Percentiles rank a stretch among this genome's conserved stretches.
phyloP scores from a whole-genome alignment of 2,113 vertebrate species.

The Psettodes erumei region DNA sequence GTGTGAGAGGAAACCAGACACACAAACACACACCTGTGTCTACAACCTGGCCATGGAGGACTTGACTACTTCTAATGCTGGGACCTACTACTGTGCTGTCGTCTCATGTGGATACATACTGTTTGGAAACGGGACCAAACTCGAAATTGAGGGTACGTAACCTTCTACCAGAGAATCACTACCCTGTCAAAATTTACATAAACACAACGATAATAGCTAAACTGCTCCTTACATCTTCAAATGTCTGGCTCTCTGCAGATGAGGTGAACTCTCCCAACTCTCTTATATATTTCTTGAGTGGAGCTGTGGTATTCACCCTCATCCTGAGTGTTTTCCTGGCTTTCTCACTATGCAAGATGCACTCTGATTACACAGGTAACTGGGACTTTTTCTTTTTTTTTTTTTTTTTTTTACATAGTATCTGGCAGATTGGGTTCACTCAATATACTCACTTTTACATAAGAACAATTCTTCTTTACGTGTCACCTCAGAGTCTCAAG shows the following conservation, averaged over 20 bases:
- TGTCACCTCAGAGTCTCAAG: background rate
- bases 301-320: constrained; percentile 27
- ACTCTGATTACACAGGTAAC: too few relatives aligned
- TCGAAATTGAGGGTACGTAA: constrained; percentile 7
- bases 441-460: too few relatives aligned
- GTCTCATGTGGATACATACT: constrained; percentile 58
- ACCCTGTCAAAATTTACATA: too few relatives aligned
- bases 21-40: constrained; percentile 51
- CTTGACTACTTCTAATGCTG: constrained; percentile 6
- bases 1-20: constrained; percentile 41
- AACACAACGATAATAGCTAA: background rate
- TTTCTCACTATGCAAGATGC: background rate
- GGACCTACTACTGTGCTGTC: constrained; percentile 58
- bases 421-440: too few relatives aligned
- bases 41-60: constrained; percentile 38
- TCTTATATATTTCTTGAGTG: constrained; percentile 32
- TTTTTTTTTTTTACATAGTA: too few relatives aligned
- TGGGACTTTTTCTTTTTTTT: too few relatives aligned
- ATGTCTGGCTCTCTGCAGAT: constrained; percentile 28
- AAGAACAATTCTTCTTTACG: too few relatives aligned
- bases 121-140: constrained; percentile 53
- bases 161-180: accelerated
- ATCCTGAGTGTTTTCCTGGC: constrained; percentile 2
- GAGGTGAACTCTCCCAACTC: background rate
- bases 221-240: too few relatives aligned